A percentile compares a stretch with the other conserved stretches of the same genome.
phyloP scores from a whole-genome alignment of 2,113 vertebrate genomes.

The Rhadina sibilatrix region DNA sequence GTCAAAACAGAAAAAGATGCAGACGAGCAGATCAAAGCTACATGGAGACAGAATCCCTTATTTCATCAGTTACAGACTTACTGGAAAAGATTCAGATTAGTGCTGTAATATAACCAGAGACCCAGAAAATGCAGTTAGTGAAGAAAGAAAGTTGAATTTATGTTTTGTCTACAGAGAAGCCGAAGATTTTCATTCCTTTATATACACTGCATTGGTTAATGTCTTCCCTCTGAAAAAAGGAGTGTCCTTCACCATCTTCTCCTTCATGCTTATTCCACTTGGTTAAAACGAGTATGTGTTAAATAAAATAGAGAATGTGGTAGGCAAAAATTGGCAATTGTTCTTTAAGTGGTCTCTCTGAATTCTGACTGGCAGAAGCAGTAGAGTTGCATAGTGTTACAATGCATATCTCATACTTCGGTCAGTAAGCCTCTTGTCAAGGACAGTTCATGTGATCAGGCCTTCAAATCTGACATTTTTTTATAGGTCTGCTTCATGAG shows the following conservation, averaged over 20 bases:
- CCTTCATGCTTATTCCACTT: background rate
- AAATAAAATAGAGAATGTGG: background rate
- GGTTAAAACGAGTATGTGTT: background rate
- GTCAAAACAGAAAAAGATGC: background rate
- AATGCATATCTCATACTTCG: background rate
- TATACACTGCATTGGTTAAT: background rate
- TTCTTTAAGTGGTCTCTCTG: background rate
- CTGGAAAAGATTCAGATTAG: background rate
- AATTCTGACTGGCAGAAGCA: background rate
- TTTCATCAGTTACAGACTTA: background rate
- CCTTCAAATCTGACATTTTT: background rate
- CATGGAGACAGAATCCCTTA: background rate
- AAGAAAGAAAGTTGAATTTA: background rate
- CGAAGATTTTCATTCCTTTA: background rate
- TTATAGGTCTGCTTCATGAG: background rate
- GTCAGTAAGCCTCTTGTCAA: background rate
- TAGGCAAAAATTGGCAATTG: background rate
- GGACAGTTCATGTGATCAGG: background rate
- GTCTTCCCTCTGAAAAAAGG: background rate
- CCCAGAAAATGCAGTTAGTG: background rate
- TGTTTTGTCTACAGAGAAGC: background rate
- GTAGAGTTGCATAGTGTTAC: background rate
- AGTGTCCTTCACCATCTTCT: background rate
- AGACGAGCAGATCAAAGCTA: background rate
- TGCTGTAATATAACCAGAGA: background rate